A percentile compares a stretch with the other conserved stretches of the same genome.
These are phyloP conservation scores for Callaeas wilsoni DNA, from an alignment of 2,113 vertebrate genomes.

Conservation along the genomic window DNA sequence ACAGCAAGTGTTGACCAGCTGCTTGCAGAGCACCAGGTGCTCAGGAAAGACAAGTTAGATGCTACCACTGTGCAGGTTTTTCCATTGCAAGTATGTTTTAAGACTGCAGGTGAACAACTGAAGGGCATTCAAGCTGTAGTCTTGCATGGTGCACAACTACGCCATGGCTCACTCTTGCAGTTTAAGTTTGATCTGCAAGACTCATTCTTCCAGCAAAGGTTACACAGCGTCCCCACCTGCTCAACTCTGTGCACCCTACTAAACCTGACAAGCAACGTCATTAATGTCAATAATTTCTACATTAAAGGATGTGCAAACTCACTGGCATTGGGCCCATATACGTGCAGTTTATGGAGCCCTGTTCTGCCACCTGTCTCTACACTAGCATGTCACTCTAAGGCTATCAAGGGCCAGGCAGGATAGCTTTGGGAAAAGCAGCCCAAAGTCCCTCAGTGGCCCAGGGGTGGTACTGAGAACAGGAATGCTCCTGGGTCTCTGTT, in stretches of 20 bases:
- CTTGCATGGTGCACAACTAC: not conserved
- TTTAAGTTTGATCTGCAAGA: not conserved
- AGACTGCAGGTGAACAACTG: not conserved
- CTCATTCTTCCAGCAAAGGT: not conserved
- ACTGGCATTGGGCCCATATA: not conserved
- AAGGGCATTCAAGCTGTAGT: not conserved
- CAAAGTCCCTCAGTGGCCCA: not conserved
- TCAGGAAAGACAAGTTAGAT: not conserved
- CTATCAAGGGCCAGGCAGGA: not conserved
- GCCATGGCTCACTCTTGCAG: not conserved
- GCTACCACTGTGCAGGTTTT: not conserved
- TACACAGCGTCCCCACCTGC: not conserved
- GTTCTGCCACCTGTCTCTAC: not conserved
- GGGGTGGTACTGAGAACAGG: not conserved
- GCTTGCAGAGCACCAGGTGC: not conserved
- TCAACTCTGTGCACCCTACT: rapidly evolving
- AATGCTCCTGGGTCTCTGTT: not conserved
- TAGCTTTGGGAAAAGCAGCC: not conserved
- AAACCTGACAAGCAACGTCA: not conserved
- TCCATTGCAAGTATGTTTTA: not conserved
- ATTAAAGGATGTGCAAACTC: not conserved
- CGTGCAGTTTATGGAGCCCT: not conserved
- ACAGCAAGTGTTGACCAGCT: not conserved
- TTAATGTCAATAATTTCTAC: not conserved
- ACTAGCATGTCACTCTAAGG: not conserved